Evolutionary conservation across 2,888 invertebrate genomes (phyloP).

Genomic region (Zeuzera pyrina): DNA sequence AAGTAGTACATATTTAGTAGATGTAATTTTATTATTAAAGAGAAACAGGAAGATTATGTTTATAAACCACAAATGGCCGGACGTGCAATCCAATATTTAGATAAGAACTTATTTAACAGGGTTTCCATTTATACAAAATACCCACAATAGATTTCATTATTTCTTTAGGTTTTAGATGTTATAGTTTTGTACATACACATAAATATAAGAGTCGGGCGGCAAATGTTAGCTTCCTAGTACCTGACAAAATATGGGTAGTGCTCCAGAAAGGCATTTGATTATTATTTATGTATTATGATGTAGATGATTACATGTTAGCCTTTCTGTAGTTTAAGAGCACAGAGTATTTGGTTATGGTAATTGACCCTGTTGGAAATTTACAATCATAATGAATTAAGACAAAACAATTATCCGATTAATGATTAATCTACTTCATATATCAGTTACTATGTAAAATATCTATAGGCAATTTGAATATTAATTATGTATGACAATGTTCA

Average conservation of each 20-base stretch:
- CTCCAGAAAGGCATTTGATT: conserved; percentile 44
- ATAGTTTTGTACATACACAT: conserved; percentile 4
- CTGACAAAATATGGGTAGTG: conserved; percentile 47
- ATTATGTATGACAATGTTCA: no score
- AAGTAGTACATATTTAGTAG: neutral
- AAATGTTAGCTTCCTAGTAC: conserved; percentile 66
- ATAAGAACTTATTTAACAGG: neutral
- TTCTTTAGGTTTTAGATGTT: conserved; percentile 2
- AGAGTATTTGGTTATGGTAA: conserved; percentile 26
- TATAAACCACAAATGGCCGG: conserved; percentile 45
- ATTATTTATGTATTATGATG: neutral
- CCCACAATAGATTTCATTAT: conserved; percentile 4
- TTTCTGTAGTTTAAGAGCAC: conserved; percentile 43
- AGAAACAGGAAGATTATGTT: conserved; percentile 8
- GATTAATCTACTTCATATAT: no score
- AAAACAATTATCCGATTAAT: no score
- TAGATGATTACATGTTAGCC: no score
- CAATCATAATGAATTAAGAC: no score
- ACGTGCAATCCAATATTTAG: conserved; percentile 67
- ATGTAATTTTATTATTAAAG: conserved; percentile 9
- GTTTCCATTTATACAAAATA: conserved; percentile 1
- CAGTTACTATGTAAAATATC: no score
- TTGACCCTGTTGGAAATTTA: conserved; percentile 49
- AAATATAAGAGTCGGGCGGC: conserved; percentile 57
- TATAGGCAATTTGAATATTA: no score